A percentile compares a stretch with the other conserved stretches of the same genome.
phyloP scores from a whole-genome alignment of 2,113 vertebrate genomes.

The Phyllostomus hastatus region DNA sequence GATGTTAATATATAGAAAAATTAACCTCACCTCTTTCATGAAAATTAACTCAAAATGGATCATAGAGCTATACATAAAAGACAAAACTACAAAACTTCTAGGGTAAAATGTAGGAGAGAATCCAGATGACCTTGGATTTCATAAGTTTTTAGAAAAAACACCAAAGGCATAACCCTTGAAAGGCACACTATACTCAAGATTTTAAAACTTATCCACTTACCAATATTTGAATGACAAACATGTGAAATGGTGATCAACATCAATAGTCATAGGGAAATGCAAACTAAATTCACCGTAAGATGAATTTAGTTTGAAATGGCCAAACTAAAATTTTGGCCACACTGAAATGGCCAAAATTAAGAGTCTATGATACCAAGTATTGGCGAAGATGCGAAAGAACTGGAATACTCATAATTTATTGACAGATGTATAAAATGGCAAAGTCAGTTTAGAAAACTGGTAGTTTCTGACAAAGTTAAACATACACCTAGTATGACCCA shows the following conservation, averaged over 20 bases:
- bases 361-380: background rate
- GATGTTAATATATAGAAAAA: background rate
- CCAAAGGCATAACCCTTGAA: background rate
- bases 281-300: background rate
- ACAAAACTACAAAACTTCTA: background rate
- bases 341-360: background rate
- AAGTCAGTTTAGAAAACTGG: background rate
- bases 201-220: background rate
- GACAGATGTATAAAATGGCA: background rate
- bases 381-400: background rate
- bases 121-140: background rate
- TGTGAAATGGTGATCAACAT: background rate
- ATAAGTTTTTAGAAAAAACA: background rate
- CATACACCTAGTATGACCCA: background rate
- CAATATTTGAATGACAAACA: background rate
- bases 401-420: background rate
- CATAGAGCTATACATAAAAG: background rate
- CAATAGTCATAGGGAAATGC: background rate
- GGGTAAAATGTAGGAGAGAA: background rate
- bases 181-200: background rate
- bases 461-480: background rate
- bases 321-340: no score
- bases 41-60: background rate
- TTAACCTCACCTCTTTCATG: conserved; percentile 16
- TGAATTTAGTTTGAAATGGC: no score